Evolutionary conservation across 2,113 vertebrate genomes (phyloP).

Genomic region (Larimichthys polyactis): DNA sequence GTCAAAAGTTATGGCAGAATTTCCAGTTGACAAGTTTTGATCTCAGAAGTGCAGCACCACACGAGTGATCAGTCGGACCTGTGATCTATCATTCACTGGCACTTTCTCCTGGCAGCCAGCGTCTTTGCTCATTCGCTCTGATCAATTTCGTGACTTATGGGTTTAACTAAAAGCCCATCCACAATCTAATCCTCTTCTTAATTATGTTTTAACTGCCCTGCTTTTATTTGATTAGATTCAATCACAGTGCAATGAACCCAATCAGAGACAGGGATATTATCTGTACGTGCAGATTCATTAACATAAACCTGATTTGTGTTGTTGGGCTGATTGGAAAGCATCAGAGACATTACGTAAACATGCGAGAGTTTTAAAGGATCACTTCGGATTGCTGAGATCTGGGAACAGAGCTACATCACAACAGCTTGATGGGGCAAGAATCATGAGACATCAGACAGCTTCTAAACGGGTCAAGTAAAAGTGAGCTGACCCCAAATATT

Average conservation of each 20-base stretch:
- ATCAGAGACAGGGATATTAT: conserved; percentile 55
- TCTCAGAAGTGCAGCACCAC: conserved; percentile 37
- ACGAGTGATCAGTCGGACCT: conserved; percentile 37
- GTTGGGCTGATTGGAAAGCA: conserved; percentile 21
- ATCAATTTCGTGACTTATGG: conserved; percentile 74
- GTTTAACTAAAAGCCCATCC: conserved; percentile 63
- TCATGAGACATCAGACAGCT: background rate
- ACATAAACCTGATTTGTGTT: conserved; percentile 36
- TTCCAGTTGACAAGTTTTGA: conserved; percentile 37
- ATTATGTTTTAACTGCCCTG: conserved; percentile 70
- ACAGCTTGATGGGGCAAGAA: background rate
- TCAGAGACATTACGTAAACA: conserved; percentile 4
- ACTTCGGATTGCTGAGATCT: background rate
- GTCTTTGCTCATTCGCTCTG: conserved; percentile 42
- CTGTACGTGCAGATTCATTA: conserved; percentile 52
- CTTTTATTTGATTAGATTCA: conserved; percentile 71
- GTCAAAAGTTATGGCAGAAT: conserved; percentile 39
- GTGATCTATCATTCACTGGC: conserved; percentile 49
- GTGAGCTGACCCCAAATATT: background rate
- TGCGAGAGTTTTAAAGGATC: background rate
- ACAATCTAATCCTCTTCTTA: conserved; percentile 64
- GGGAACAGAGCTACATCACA: background rate
- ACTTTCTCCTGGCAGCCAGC: conserved; percentile 19
- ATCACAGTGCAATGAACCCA: conserved; percentile 65
- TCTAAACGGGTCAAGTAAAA: background rate